A percentile compares a stretch with the other conserved stretches of the same genome.
These are phyloP conservation scores for Drosophila anomalata DNA, from an alignment of 2,888 invertebrate genomes.

Conservation along the genomic window DNA sequence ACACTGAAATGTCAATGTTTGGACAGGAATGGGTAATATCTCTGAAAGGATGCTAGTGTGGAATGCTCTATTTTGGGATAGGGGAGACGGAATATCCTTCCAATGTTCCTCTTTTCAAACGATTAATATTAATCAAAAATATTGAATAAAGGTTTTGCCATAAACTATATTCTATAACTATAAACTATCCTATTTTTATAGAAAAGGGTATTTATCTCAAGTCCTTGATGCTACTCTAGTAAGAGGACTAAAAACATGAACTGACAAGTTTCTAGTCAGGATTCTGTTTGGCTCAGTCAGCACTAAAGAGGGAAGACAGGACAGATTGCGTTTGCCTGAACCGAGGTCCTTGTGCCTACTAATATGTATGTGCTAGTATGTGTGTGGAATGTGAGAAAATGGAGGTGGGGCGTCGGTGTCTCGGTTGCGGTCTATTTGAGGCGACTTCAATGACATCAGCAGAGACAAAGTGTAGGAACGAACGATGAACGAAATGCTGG, in stretches of 20 bases:
- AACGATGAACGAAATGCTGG: slow-evolving; percentile 12
- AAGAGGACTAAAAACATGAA: background rate
- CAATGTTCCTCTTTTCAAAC: background rate
- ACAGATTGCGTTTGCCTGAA: slow-evolving; percentile 10
- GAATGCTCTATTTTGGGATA: slow-evolving; percentile 10
- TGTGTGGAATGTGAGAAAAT: background rate
- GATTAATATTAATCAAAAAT: background rate
- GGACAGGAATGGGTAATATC: slow-evolving; percentile 9
- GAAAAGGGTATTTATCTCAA: background rate
- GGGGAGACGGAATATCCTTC: background rate
- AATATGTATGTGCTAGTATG: background rate
- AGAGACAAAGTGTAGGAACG: slow-evolving; percentile 15
- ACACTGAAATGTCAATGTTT: slow-evolving; percentile 43
- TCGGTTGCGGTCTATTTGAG: slow-evolving; percentile 55
- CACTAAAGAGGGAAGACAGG: slow-evolving; percentile 26
- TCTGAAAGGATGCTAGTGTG: background rate
- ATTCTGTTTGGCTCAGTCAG: slow-evolving; percentile 20
- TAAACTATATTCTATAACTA: background rate
- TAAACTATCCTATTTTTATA: background rate
- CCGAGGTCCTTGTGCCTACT: slow-evolving; percentile 13
- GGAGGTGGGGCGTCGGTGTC: slow-evolving; percentile 29
- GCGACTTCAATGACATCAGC: slow-evolving; percentile 68
- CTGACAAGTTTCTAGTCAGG: slow-evolving; percentile 14
- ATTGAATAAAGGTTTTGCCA: background rate
- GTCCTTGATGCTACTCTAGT: background rate